phyloP scores from a whole-genome alignment of 2,797 vertebrate species.

The Calcarius lapponicus region DNA sequence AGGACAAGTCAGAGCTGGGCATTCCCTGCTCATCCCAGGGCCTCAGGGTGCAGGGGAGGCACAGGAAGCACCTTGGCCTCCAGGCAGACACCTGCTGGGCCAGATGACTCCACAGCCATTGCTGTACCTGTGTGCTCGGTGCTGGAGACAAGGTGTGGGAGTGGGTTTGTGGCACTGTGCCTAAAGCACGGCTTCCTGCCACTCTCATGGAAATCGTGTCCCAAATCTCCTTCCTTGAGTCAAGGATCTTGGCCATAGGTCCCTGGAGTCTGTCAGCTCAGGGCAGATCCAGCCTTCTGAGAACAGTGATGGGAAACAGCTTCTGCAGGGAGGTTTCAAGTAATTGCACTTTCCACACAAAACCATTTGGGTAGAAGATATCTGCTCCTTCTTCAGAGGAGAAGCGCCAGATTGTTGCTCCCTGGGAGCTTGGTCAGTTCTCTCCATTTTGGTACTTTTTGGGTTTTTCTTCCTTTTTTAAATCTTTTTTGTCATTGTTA shows the following conservation, averaged over 20 bases:
- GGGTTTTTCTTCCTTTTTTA: rapidly evolving
- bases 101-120: background rate
- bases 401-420: background rate
- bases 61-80: background rate
- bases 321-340: background rate
- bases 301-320: background rate
- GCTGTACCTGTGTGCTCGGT: background rate
- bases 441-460: background rate
- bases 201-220: background rate
- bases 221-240: background rate
- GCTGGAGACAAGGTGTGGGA: background rate
- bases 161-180: rapidly evolving
- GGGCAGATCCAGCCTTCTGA: background rate
- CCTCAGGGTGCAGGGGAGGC: background rate
- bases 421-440: background rate
- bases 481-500: background rate
- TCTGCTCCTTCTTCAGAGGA: background rate
- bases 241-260: rapidly evolving
- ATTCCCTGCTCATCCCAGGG: background rate
- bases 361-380: background rate
- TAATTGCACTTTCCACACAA: background rate
- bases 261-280: rapidly evolving
- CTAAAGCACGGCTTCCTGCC: background rate
- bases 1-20: background rate
- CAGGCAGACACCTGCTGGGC: background rate